Percentiles rank a stretch among this genome's conserved stretches.
Conservation (phyloP, 2,888 invertebrate species). For the Dolomedes plantarius region DNA sequence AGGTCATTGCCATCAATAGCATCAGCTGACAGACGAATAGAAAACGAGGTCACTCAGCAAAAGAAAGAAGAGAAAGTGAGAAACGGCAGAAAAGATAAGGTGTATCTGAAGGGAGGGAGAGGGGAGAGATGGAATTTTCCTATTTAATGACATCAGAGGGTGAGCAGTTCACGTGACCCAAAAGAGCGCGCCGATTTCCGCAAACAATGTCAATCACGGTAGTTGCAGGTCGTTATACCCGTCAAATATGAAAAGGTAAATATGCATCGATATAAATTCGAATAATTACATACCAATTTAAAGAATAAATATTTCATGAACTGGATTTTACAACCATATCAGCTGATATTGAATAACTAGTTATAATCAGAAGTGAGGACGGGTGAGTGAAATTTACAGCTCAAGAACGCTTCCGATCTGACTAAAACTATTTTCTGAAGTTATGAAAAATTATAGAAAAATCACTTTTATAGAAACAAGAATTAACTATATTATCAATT, state of each 20-base stretch:
- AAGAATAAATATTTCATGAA: too few species aligned
- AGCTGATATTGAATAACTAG: too few species aligned
- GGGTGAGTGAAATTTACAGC: too few species aligned
- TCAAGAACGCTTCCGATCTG: too few species aligned
- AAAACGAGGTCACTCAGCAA: conserved; percentile 61
- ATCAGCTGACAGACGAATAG: conserved; percentile 54
- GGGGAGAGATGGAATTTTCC: conserved; percentile 27
- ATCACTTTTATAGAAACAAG: too few species aligned
- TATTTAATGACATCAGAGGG: conserved; percentile 48
- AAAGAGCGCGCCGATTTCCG: not conserved
- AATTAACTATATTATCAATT: too few species aligned
- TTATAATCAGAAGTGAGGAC: too few species aligned
- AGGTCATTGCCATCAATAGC: conserved; percentile 66
- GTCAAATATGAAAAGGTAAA: not conserved
- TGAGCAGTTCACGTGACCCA: conserved; percentile 29
- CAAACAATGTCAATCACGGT: conserved; percentile 27
- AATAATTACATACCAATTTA: too few species aligned
- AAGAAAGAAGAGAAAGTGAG: conserved; percentile 20
- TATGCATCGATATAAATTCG: too few species aligned
- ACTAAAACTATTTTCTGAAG: too few species aligned
- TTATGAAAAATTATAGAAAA: too few species aligned
- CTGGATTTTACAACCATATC: too few species aligned
- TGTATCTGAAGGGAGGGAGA: not conserved
- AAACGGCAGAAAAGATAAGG: conserved; percentile 23
- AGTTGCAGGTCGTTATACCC: not conserved